Evolutionary conservation across 2,888 invertebrate species (phyloP).

Genomic region (Heteromurus nitidus): DNA sequence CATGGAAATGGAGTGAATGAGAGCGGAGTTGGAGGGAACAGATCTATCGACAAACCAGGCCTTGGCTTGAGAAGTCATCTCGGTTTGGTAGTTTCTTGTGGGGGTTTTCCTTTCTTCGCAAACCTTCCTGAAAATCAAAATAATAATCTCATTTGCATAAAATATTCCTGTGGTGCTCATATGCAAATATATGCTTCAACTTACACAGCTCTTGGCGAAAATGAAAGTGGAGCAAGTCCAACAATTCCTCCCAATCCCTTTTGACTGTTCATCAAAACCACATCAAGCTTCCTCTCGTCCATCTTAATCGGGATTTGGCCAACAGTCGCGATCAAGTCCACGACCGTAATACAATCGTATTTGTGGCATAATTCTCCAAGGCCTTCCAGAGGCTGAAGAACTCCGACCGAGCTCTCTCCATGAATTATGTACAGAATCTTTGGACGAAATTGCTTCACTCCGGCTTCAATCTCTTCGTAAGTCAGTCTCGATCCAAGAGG

Average conservation of each 20-base stretch:
- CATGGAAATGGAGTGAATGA: background rate
- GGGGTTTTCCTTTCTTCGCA: background rate
- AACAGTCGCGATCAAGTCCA: constrained; percentile 85
- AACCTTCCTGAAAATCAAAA: too few relatives aligned
- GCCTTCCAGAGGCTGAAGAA: background rate
- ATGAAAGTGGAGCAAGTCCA: constrained; percentile 85
- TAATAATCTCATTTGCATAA: too few relatives aligned
- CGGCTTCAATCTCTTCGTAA: background rate
- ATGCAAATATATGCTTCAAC: too few relatives aligned
- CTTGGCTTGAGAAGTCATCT: background rate
- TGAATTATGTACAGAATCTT: background rate
- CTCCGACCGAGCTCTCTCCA: too few relatives aligned
- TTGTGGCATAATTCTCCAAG: constrained; percentile 74
- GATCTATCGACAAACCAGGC: background rate
- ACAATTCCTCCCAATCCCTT: constrained; percentile 86
- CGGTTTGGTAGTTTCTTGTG: background rate
- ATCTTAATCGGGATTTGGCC: constrained; percentile 83
- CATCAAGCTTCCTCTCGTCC: constrained; percentile 85
- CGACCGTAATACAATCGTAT: constrained; percentile 78
- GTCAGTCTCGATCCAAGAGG: background rate
- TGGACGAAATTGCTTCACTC: background rate
- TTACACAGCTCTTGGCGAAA: constrained; percentile 81
- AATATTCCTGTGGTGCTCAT: too few relatives aligned
- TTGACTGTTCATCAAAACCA: constrained; percentile 85
- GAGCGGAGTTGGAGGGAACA: too few relatives aligned